Percentiles rank a stretch among this genome's conserved stretches.
These are phyloP conservation scores for Atherinosoma microstoma DNA, from an alignment of 2,797 vertebrate species.

Conservation along the genomic window DNA sequence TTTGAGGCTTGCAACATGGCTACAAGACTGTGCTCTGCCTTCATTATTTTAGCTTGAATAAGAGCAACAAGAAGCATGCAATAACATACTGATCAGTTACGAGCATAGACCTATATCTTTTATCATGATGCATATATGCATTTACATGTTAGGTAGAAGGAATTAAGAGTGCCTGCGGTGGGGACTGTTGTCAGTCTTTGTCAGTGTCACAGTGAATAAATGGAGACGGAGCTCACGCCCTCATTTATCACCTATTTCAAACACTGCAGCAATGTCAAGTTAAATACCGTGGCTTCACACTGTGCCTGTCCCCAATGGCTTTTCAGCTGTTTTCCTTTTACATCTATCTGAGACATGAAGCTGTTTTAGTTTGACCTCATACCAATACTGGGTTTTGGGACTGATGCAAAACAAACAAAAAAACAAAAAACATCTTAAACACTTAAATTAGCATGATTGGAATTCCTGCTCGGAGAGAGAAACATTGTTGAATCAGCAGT, in stretches of 20 bases:
- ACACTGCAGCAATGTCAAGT: neutral
- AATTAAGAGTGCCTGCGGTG: neutral
- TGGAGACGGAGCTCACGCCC: neutral
- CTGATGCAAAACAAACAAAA: neutral
- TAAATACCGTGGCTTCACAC: neutral
- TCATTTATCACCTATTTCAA: neutral
- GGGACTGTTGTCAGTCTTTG: neutral
- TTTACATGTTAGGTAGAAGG: neutral
- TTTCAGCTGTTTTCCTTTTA: neutral
- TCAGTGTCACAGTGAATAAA: neutral
- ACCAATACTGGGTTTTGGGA: neutral
- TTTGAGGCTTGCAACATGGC: constrained; percentile 10
- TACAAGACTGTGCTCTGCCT: neutral
- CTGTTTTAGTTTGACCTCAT: neutral
- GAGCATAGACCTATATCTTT: neutral
- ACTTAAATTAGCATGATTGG: neutral
- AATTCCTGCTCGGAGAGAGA: neutral
- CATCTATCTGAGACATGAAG: neutral
- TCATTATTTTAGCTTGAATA: neutral
- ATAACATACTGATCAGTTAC: neutral
- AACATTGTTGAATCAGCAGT: neutral
- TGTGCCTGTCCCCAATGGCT: neutral
- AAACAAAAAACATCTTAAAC: neutral
- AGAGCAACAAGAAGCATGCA: neutral
- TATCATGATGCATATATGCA: neutral